Evolutionary conservation across 2,888 invertebrate species (phyloP).

Genomic region (Cacoxenus indagator): DNA sequence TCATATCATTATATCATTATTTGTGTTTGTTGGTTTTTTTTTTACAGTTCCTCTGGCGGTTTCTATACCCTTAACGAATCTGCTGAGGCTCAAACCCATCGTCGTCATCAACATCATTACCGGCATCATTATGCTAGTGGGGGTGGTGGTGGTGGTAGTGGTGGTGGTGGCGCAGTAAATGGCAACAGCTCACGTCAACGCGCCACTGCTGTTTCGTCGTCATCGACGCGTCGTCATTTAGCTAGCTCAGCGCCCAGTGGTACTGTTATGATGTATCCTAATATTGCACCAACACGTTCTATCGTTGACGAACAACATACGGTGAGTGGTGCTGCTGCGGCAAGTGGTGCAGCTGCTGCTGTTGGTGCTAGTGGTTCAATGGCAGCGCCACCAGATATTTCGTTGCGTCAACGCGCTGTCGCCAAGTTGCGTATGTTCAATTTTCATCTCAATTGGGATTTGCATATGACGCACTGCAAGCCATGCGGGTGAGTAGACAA

Average conservation of each 20-base stretch:
- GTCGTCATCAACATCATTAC: conserved; percentile 51
- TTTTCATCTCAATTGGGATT: conserved; percentile 71
- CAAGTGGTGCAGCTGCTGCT: not conserved
- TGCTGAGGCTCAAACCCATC: conserved; percentile 31
- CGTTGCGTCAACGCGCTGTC: conserved; percentile 70
- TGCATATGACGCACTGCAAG: conserved; percentile 71
- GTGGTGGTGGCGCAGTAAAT: conserved; percentile 29
- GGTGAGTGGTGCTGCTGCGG: conserved; percentile 32
- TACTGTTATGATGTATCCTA: conserved; percentile 68
- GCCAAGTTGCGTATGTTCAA: conserved; percentile 71
- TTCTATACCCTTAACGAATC: conserved; percentile 64
- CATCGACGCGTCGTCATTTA: conserved; percentile 53
- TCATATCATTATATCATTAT: not conserved
- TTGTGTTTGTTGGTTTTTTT: not conserved
- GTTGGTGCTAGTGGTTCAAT: conserved; percentile 35
- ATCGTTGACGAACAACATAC: conserved; percentile 8
- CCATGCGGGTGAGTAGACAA: conserved; percentile 70
- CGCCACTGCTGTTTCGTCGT: conserved; percentile 5
- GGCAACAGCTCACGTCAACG: conserved; percentile 29
- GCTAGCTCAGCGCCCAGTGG: conserved; percentile 67
- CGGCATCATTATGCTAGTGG: conserved; percentile 36
- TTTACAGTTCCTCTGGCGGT: conserved; percentile 61
- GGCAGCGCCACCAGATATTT: conserved; percentile 63
- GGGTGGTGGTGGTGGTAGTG: conserved; percentile 36
- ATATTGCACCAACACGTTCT: conserved; percentile 10